These are phyloP conservation scores for Danaus chrysippus DNA, from an alignment of 2,888 invertebrate genomes.

Conservation along the genomic window DNA sequence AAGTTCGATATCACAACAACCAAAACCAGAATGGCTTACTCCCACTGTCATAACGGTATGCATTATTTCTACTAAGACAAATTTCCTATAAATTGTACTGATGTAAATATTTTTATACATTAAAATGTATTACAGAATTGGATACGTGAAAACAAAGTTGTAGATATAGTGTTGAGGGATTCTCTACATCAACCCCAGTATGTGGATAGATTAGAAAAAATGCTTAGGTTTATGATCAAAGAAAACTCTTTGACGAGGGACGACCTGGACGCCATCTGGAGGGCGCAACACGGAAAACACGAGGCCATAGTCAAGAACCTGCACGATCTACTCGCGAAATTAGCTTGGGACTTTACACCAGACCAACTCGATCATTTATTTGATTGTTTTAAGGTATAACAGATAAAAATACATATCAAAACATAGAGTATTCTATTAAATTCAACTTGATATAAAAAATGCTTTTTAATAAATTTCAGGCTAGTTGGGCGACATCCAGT, in stretches of 20 bases:
- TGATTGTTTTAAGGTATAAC: constrained; percentile 93
- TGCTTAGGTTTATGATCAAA: constrained; percentile 97
- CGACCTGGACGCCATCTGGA: constrained; percentile 97
- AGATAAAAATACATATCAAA: neutral
- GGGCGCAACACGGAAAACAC: constrained; percentile 97
- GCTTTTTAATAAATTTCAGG: constrained; percentile 62
- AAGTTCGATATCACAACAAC: constrained; percentile 93
- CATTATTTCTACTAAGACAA: no score
- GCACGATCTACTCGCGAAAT: constrained; percentile 95
- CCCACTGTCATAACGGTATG: constrained; percentile 96
- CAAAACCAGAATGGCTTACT: constrained; percentile 95
- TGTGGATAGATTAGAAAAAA: constrained; percentile 98
- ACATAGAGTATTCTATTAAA: neutral
- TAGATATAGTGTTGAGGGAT: constrained; percentile 96
- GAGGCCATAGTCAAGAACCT: constrained; percentile 99
- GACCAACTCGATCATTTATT: constrained; percentile 98
- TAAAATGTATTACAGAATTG: constrained; percentile 81
- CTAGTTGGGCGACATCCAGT: constrained; percentile 96
- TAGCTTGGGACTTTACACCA: constrained; percentile 99
- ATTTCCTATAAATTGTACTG: neutral
- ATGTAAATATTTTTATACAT: neutral
- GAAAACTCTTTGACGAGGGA: constrained; percentile 92
- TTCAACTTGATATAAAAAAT: neutral
- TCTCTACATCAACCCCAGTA: constrained; percentile 98
- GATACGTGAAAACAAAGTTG: constrained; percentile 97